These are phyloP conservation scores for Eubasilissa splendida DNA, from an alignment of 2,888 invertebrate species.

Conservation along the genomic window DNA sequence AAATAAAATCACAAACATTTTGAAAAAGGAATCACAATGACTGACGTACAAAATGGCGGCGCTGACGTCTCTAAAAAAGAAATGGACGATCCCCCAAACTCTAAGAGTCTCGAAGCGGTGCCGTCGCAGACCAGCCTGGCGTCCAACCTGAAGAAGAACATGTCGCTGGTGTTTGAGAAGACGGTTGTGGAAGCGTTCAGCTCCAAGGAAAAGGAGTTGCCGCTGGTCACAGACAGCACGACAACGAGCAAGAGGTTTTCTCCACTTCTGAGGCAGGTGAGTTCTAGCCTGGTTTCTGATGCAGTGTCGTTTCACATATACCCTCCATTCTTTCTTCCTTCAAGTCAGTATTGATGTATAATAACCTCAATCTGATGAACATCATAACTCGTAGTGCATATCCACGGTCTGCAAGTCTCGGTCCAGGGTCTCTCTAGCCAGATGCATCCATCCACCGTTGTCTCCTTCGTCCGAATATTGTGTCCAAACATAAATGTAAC, in stretches of 20 bases:
- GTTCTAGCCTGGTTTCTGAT: neutral
- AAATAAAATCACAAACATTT: no score
- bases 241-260: slow-evolving; percentile 68
- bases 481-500: no score
- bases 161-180: slow-evolving; percentile 48
- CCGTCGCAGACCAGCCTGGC: slow-evolving; percentile 2
- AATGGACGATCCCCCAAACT: slow-evolving; percentile 17
- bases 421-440: no score
- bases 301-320: no score
- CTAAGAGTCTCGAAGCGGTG: slow-evolving; percentile 25
- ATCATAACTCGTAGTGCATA: no score
- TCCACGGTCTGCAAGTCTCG: no score
- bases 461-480: no score
- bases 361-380: no score
- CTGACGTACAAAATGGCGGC: slow-evolving; percentile 18
- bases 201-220: slow-evolving; percentile 8
- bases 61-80: neutral
- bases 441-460: no score
- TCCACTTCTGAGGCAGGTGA: slow-evolving; percentile 70
- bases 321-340: no score
- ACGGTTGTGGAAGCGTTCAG: slow-evolving; percentile 11
- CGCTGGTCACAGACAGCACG: slow-evolving; percentile 56
- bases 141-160: slow-evolving; percentile 44
- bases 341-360: no score
- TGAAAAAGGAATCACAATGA: slow-evolving; percentile 11